Evolutionary conservation across 2,888 invertebrate species (phyloP).

Genomic region (Hydraecia micacea): DNA sequence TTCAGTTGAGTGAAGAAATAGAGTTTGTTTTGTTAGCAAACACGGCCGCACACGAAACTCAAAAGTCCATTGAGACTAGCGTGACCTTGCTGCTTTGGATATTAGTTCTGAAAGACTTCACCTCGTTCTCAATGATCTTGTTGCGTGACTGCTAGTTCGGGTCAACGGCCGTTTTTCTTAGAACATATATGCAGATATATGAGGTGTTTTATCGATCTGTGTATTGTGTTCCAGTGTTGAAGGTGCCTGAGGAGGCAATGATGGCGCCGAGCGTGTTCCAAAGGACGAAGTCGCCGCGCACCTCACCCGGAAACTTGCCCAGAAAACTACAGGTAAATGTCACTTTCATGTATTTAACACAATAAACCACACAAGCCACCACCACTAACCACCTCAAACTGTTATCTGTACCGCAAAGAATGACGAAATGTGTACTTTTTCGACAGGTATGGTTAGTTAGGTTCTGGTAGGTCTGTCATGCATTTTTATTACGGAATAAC

Average conservation of each 20-base stretch:
- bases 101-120: slow-evolving; percentile 67
- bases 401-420: not conserved
- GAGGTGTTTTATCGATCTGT: slow-evolving; percentile 44
- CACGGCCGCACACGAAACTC: slow-evolving; percentile 33
- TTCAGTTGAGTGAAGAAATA: slow-evolving; percentile 2
- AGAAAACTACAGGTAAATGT: slow-evolving; percentile 85
- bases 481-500: not conserved
- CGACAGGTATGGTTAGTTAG: not conserved
- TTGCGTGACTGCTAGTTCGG: slow-evolving; percentile 69
- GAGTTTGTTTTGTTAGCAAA: slow-evolving; percentile 32
- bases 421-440: not conserved
- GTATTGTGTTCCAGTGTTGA: slow-evolving; percentile 80
- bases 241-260: slow-evolving; percentile 88
- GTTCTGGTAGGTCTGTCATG: not conserved
- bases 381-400: not conserved
- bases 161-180: slow-evolving; percentile 65
- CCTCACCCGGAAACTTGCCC: slow-evolving; percentile 84
- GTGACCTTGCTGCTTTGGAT: slow-evolving; percentile 63
- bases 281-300: slow-evolving; percentile 87
- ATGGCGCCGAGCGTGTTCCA: slow-evolving; percentile 91
- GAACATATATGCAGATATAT: slow-evolving; percentile 10
- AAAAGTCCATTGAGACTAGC: slow-evolving; percentile 53
- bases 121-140: slow-evolving; percentile 69
- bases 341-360: not conserved
- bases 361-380: not conserved